Evolutionary conservation across 2,888 invertebrate species (phyloP), one percentile per base, ranked within the genome.

Genomic region (Metellina segmentata): DNA sequence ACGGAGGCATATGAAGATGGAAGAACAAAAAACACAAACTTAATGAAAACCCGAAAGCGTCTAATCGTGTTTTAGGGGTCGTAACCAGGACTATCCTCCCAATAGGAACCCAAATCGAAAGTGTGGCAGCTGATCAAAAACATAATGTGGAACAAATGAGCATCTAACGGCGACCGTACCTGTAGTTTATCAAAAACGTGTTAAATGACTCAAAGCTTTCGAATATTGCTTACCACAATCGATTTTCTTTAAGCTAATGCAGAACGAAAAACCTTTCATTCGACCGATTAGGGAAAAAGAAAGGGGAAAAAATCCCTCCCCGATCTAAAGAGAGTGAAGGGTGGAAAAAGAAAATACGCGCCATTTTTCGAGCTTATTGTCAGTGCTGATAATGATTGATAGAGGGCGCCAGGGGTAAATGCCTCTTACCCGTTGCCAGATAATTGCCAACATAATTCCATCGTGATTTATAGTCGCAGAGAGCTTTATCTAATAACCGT

Each of bases 361-460:
- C 88, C 86, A 89, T 89, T 92, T 92, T 89, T 92, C 89, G 92
- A 92, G 88, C 92, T 86, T 89, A 92, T 92, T 92, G 92, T 92
- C 92, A 92, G 92, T 92, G 86, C 89, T 92, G 92, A 92, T 92
- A 92, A 92, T 92, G 92, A 92, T 92, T 92, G 92, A 92, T 92
- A 92, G 89, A 92, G 92, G 92, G 92, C 92, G 92, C 92, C 81
- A 89, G 92, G 92, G 89, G 89, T 92, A 92, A 92, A 92, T 92
- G 92, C 92, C 92, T 89, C 92, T 92, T 89, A 92, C 92, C 89
- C 92, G 89, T 92, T 92, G 92, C 89, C 89, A 92, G 92, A 92
- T 92, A 92, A 92, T 92, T 92, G 92, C 92, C 89, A 92, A 92
- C 92, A 92, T 92, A 92, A 92, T 92, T 92, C 92, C 89, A 92